Evolutionary conservation across 37 sponge, comb jelly and placozoan genomes (phyloP).

Genomic region (Hormiphora californensis): DNA sequence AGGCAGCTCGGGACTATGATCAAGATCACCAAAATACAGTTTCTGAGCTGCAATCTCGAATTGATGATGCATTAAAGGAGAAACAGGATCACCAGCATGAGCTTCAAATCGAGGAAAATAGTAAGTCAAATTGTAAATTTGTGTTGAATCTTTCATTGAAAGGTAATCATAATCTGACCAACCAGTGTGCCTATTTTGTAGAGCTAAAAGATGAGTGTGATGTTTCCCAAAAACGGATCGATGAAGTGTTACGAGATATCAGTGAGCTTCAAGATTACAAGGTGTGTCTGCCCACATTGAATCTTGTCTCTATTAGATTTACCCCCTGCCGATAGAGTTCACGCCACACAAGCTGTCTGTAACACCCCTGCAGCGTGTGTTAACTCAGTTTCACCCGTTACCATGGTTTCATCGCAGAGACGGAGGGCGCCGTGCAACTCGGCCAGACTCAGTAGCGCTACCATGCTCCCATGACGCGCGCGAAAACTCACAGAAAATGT

Average conservation of each 20-base stretch:
- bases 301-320: too few relatives aligned
- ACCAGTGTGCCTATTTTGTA: neutral
- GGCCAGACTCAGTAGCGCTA: too few relatives aligned
- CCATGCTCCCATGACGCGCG: too few relatives aligned
- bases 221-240: neutral
- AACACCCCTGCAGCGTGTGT: too few relatives aligned
- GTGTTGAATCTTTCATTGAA: neutral
- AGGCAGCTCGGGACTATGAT: constrained; percentile 4
- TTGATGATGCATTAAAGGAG: constrained; percentile 7
- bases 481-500: too few relatives aligned
- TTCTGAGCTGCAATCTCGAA: neutral
- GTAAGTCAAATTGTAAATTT: neutral
- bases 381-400: too few relatives aligned
- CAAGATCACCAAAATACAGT: constrained; percentile 26
- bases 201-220: constrained; percentile 5
- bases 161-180: too few relatives aligned
- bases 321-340: too few relatives aligned
- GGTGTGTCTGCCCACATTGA: too few relatives aligned
- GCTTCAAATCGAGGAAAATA: constrained; percentile 13
- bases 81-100: neutral
- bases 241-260: neutral
- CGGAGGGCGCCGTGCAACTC: too few relatives aligned
- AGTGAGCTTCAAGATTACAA: constrained; percentile 31
- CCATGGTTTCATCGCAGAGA: too few relatives aligned
- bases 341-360: too few relatives aligned